A percentile compares a stretch with the other conserved stretches of the same genome.
Evolutionary conservation across 1,140 invertebrate genomes (phyloP).

Genomic region (Brachionus asplanchnoidis): DNA sequence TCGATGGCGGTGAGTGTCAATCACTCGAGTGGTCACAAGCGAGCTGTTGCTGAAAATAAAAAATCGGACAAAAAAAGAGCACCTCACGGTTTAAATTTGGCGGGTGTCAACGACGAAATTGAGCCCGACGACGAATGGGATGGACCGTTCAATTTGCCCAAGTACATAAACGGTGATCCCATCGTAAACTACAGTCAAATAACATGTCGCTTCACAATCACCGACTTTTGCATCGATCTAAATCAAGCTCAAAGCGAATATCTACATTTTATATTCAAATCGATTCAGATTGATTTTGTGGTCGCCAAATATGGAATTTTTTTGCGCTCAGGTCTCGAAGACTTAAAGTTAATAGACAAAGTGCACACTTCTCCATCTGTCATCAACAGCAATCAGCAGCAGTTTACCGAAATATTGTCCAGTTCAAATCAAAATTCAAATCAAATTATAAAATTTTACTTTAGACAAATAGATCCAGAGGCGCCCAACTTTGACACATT

Average conservation of each 20-base stretch:
- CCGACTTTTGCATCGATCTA: conserved; percentile 23
- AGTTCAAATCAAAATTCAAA: background rate
- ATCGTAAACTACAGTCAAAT: conserved; percentile 35
- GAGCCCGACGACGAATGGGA: conserved; percentile 34
- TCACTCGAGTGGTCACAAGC: background rate
- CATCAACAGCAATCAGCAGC: background rate
- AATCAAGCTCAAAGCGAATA: conserved; percentile 4
- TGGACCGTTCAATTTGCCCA: conserved; percentile 17
- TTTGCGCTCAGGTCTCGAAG: conserved; percentile 9
- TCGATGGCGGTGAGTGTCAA: background rate
- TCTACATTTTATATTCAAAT: conserved; percentile 15
- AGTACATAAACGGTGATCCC: conserved; percentile 34
- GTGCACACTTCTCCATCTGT: background rate
- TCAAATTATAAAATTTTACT: conserved; percentile 2
- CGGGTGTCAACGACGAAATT: background rate
- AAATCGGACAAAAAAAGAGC: background rate
- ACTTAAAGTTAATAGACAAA: conserved; percentile 22
- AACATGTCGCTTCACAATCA: background rate
- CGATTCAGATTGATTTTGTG: conserved; percentile 33
- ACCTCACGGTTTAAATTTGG: too few relatives aligned
- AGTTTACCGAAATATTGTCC: conserved; percentile 30
- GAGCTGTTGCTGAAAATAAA: background rate
- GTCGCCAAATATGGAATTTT: conserved; percentile 14
- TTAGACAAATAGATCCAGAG: background rate
- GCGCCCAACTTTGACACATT: conserved; percentile 16